Evolutionary conservation across 1,140 invertebrate species (phyloP).

Genomic region (Bombyx mori): DNA sequence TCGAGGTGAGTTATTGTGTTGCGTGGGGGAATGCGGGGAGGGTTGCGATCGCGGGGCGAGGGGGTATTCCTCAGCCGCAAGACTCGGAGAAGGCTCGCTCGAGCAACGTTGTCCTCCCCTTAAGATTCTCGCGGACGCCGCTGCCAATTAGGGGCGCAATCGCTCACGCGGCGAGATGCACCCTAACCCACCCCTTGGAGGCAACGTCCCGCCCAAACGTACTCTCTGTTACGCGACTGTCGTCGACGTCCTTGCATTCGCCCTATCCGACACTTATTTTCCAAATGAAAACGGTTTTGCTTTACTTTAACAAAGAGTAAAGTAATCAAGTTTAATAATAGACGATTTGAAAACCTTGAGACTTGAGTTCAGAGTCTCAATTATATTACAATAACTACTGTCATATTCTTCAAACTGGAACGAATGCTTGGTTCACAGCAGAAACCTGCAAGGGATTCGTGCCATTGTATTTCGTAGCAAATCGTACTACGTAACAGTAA

Average conservation of each 20-base stretch:
- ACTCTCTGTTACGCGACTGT: conserved; percentile 46
- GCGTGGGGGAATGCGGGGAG: conserved; percentile 34
- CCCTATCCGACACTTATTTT: conserved; percentile 38
- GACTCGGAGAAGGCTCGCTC: conserved; percentile 41
- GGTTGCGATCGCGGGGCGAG: conserved; percentile 13
- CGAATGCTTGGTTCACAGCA: too few species aligned
- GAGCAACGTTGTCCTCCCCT: conserved; percentile 59
- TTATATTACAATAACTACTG: too few species aligned
- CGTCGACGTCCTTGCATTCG: conserved; percentile 34
- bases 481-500: too few species aligned
- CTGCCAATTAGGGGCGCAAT: conserved; percentile 72
- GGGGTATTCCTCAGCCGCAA: conserved; percentile 32
- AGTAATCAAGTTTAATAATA: conserved; percentile 20
- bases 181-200: conserved; percentile 19
- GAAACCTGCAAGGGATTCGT: too few species aligned
- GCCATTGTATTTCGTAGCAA: too few species aligned
- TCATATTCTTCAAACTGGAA: too few species aligned
- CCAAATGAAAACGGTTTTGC: conserved; percentile 63
- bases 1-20: conserved; percentile 60
- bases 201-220: conserved; percentile 29
- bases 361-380: too few species aligned
- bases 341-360: too few species aligned
- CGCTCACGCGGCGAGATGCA: conserved; percentile 60
- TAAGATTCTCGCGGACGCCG: conserved; percentile 71
- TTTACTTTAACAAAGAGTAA: conserved; percentile 36